phyloP scores from a whole-genome alignment of 2,888 invertebrate genomes.

The Blastobasis lacticolella region DNA sequence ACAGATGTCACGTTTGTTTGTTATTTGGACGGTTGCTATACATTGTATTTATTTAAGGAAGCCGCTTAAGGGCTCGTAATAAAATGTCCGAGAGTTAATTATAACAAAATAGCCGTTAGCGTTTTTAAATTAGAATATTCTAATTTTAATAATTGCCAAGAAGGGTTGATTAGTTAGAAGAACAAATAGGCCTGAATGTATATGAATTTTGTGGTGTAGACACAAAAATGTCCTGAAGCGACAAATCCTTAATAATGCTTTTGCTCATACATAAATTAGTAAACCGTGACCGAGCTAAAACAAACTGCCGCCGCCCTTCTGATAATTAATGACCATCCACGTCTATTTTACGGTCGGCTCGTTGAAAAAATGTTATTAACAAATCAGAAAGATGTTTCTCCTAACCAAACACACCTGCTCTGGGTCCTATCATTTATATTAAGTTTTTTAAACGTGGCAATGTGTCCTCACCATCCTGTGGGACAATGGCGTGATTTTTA shows the following conservation, averaged over 20 bases:
- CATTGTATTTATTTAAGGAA: neutral
- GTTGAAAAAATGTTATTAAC: constrained; percentile 58
- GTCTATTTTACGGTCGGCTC: constrained; percentile 64
- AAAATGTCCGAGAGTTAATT: constrained; percentile 8
- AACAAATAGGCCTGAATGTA: neutral
- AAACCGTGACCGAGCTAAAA: constrained; percentile 61
- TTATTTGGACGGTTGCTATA: constrained; percentile 21
- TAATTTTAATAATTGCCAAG: constrained; percentile 1
- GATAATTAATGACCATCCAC: constrained; percentile 66
- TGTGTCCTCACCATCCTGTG: no score
- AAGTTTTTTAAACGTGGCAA: no score
- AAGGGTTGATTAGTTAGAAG: constrained; percentile 4
- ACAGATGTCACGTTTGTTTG: constrained; percentile 31
- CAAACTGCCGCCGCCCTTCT: constrained; percentile 56
- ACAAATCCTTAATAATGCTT: constrained; percentile 59
- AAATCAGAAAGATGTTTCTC: constrained; percentile 41
- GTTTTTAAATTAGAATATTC: constrained; percentile 15
- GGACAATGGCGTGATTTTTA: no score
- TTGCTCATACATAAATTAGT: constrained; percentile 63
- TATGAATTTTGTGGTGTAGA: constrained; percentile 17
- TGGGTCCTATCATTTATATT: no score
- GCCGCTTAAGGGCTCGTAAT: constrained; percentile 4
- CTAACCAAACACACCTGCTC: constrained; percentile 46
- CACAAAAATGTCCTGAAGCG: constrained; percentile 48
- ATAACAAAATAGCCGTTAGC: constrained; percentile 12